Evolutionary conservation across 2,888 invertebrate genomes (phyloP), one percentile per base, ranked within the genome.

Genomic region (Dasypogon diadema): DNA sequence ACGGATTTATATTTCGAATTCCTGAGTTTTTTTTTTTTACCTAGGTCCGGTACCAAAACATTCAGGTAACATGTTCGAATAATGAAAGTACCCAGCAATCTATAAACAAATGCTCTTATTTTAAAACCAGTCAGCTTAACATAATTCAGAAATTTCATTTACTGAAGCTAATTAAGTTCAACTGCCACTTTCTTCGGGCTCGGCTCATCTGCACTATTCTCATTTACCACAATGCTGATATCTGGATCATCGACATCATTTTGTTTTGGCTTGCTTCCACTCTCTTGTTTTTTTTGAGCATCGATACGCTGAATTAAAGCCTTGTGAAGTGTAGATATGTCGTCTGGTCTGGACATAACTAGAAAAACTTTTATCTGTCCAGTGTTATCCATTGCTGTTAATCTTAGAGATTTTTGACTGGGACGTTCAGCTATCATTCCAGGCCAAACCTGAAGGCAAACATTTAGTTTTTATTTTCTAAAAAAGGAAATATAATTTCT

Each of bases 381-480:
- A 78, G 90, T 91, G 37, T 91, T 91, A 81, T 96, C 95, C 82
- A 94, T 91, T 2, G 96, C 97, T 2, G 97, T 97, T 80, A 98
- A 88, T 79, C 97, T 88, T 26, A 98, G 89, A 79, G 94, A 95
- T 87, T 96, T 97, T 79, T 91, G 90, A 81, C 94, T 95, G 2
- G 96, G 94, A 79, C 92, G 90, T 83, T 97, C 95, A 22, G 94
- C 92, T 10, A 94, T 92, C 97, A 97, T 97, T 78, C 93, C 97
- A 4, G 93, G 90, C 96, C 96, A 97, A 79, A 94, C 89, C 90
- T 90, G 81, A 68, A 10, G 30, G 18, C 8, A 16, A n/a, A n/a
- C n/a, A n/a, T n/a, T 63, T 16, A 2, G 30, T 34, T 18, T 18
- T 26, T 58, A 0, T 60, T 16, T 24, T 24, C 22, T 24, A 22